phyloP scores from a whole-genome alignment of 2,113 vertebrate genomes.

The Ailuropoda melanoleuca region DNA sequence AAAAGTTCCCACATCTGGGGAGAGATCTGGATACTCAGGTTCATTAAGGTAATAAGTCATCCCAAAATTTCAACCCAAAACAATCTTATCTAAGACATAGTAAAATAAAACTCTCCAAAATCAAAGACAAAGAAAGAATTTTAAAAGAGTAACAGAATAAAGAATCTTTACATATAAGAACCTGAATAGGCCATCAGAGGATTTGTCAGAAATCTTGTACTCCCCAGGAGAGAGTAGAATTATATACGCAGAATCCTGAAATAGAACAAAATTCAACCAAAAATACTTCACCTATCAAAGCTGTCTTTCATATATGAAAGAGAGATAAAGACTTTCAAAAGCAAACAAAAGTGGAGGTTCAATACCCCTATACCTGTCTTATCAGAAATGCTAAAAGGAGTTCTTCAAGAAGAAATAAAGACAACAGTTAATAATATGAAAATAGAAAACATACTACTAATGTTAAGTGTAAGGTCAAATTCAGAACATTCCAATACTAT shows the following conservation, averaged over 20 bases:
- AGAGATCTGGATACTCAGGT: background rate
- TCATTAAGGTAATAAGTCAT: background rate
- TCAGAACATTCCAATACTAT: background rate
- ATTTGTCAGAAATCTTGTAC: background rate
- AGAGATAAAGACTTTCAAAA: background rate
- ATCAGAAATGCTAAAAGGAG: background rate
- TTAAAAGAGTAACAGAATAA: background rate
- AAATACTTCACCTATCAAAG: background rate
- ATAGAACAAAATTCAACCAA: background rate
- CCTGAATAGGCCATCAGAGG: background rate
- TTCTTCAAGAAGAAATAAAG: background rate
- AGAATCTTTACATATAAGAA: background rate
- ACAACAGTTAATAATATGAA: background rate
- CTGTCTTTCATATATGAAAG: background rate
- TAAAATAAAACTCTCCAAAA: background rate
- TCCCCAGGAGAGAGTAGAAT: background rate
- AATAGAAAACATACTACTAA: background rate
- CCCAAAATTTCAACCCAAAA: background rate
- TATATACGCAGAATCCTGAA: background rate
- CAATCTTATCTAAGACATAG: background rate
- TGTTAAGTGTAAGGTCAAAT: background rate
- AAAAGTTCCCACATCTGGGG: background rate
- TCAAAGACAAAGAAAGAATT: background rate
- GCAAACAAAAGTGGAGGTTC: background rate
- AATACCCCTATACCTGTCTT: background rate